Percentiles rank a stretch among this genome's conserved stretches.
phyloP scores from a whole-genome alignment of 2,888 invertebrate genomes.

The Ornithoptera alexandrae region DNA sequence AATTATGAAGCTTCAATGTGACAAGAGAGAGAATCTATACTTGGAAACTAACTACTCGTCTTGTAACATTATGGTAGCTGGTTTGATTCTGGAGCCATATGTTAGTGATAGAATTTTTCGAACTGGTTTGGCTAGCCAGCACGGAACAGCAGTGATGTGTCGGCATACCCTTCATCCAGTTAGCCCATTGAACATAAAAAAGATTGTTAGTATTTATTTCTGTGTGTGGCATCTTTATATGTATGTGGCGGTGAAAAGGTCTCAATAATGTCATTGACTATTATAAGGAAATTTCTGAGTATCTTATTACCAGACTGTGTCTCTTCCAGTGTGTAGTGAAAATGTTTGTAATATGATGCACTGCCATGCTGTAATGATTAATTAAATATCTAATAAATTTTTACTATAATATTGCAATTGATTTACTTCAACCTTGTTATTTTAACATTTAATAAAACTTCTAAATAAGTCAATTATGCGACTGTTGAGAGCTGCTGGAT shows the following conservation, averaged over 20 bases:
- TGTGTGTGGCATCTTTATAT: background rate
- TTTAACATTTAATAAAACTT: background rate
- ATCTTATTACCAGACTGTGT: constrained; percentile 1
- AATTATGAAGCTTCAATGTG: background rate
- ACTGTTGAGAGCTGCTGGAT: too few relatives aligned
- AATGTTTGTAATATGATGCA: constrained; percentile 15
- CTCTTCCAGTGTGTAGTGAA: constrained; percentile 23
- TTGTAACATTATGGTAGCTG: too few relatives aligned
- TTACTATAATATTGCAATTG: constrained; percentile 17
- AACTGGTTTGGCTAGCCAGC: too few relatives aligned
- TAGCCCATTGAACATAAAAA: too few relatives aligned
- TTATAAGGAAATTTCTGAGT: constrained; percentile 2
- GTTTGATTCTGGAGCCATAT: too few relatives aligned
- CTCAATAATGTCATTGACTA: constrained; percentile 13
- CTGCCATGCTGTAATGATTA: constrained; percentile 29
- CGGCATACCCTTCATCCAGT: too few relatives aligned
- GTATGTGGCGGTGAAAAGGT: background rate
- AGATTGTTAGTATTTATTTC: background rate
- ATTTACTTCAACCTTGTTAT: background rate
- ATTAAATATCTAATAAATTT: constrained; percentile 26
- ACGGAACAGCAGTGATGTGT: too few relatives aligned
- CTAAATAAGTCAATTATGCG: too few relatives aligned
- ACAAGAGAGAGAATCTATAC: background rate
- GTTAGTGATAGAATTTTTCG: too few relatives aligned
- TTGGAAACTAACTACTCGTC: too few relatives aligned